phyloP scores from a whole-genome alignment of 64 coral and sea anemone genomes.

The Porites lutea region DNA sequence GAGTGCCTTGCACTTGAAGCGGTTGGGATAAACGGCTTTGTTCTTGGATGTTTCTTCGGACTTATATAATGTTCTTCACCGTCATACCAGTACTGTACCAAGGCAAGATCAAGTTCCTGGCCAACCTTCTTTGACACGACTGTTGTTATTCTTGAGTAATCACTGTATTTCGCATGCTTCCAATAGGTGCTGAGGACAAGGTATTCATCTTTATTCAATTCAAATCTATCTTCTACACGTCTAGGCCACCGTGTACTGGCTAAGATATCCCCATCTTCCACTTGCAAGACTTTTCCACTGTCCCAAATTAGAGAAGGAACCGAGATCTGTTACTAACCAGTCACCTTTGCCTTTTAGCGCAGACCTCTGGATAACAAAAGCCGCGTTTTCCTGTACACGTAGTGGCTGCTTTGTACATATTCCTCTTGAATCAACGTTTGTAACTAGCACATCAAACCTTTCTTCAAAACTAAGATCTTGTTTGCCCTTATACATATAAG shows the following conservation, averaged over 20 bases:
- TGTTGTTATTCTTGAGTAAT: neutral
- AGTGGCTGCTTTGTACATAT: slow-evolving; percentile 29
- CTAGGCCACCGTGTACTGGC: slow-evolving; percentile 14
- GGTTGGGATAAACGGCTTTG: neutral
- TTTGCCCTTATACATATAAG: slow-evolving; percentile 44
- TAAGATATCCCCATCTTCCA: slow-evolving; percentile 35
- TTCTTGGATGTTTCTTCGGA: too few relatives aligned
- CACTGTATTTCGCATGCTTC: slow-evolving; percentile 2
- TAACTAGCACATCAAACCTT: neutral
- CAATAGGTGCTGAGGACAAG: slow-evolving; percentile 16
- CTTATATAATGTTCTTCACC: too few relatives aligned
- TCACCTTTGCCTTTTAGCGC: slow-evolving; percentile 48
- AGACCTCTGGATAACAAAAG: slow-evolving; percentile 38
- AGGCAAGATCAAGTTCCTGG: neutral
- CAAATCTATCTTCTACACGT: slow-evolving; percentile 14
- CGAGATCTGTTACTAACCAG: slow-evolving; percentile 53
- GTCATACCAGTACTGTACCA: too few relatives aligned
- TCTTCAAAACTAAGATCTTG: slow-evolving; percentile 15
- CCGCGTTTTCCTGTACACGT: slow-evolving; percentile 19
- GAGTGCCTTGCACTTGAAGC: slow-evolving; percentile 1
- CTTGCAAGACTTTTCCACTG: slow-evolving; percentile 8
- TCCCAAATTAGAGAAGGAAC: slow-evolving; percentile 31
- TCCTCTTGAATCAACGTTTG: slow-evolving; percentile 27
- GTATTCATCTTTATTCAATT: neutral
- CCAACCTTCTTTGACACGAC: neutral